Conservation (phyloP, 2,797 vertebrate genomes). For the Vireo griseus region DNA sequence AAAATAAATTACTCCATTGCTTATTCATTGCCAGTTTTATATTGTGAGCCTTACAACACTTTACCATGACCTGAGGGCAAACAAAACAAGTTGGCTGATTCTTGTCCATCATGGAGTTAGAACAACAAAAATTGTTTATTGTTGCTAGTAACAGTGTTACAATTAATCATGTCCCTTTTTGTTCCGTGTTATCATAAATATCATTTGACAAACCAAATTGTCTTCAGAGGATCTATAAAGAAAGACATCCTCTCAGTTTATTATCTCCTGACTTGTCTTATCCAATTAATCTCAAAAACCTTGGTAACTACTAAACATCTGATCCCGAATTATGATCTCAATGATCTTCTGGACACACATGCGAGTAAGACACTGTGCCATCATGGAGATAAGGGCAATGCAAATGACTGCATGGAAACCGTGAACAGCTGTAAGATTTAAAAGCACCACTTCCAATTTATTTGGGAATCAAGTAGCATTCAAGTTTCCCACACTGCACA, state of each 20-base stretch:
- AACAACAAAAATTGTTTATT: slow-evolving; percentile 34
- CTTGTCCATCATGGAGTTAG: slow-evolving; percentile 10
- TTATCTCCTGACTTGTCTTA: slow-evolving; percentile 1
- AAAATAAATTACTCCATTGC: background rate
- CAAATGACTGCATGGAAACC: background rate
- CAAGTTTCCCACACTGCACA: background rate
- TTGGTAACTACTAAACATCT: background rate
- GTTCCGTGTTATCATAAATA: slow-evolving; percentile 27
- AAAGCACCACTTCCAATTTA: background rate
- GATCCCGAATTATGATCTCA: background rate
- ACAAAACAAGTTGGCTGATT: slow-evolving; percentile 31
- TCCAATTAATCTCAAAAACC: slow-evolving; percentile 6
- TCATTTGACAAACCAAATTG: slow-evolving; percentile 57
- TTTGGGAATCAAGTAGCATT: background rate
- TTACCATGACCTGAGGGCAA: slow-evolving; percentile 42
- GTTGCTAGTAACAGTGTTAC: slow-evolving; percentile 34
- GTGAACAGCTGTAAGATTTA: background rate
- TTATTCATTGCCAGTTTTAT: background rate
- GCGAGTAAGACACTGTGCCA: fast-evolving
- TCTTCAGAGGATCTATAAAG: slow-evolving; percentile 15
- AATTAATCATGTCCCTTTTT: slow-evolving; percentile 43
- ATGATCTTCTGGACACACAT: background rate
- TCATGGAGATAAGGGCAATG: background rate
- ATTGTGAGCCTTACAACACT: background rate
- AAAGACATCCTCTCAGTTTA: slow-evolving; percentile 17